Evolutionary conservation across 1,140 invertebrate genomes (phyloP), one percentile per base, ranked within the genome.

Genomic region (Choristoneura fumiferana): DNA sequence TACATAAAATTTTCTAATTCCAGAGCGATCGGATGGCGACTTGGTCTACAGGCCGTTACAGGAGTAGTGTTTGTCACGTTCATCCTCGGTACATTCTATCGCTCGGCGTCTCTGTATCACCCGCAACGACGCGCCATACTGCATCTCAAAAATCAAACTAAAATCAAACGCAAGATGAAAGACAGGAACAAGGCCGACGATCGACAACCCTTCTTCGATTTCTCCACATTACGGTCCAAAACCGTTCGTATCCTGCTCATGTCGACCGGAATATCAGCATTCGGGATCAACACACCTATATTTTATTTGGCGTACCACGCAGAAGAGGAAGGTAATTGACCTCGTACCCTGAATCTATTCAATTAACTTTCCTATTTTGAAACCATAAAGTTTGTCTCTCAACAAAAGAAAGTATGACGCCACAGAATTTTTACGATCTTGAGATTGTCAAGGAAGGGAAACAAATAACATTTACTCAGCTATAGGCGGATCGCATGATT

Each of bases 71-170:
- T 96, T 62, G 86, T 95, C 4, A 96, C 95, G 0, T 97, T 97
- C 79, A 93, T 98, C 69, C 90, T 97, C 8, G 96, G 96, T 13
- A 96, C 95, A 1, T 96, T 96, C 87, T 97, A 97, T 81, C 92
- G 96, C 12, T 96, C 96, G 6, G 96, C 96, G 0, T 97, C 96
- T 0, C 89, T 98, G 0, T 98, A 98, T 74, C 96, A 98, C 85
- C 96, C 96, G 0, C 96, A 97, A 77, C 81, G 96, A 60, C 91
- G 96, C 40, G 96, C 96, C 22, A 97, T 98, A 66, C 90, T 97
- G 12, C 96, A 97, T 78, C 92, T 98, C 57, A 98, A 98, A 82
- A 97, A 96, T 78, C 96, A 97, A 84, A 90, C 88, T 59, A 90
- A 90, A 69, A 90, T 90, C 60, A 96, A 96, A 74, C 90, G 95